phyloP scores from a whole-genome alignment of 2,888 invertebrate species.

The Acronicta aceris region DNA sequence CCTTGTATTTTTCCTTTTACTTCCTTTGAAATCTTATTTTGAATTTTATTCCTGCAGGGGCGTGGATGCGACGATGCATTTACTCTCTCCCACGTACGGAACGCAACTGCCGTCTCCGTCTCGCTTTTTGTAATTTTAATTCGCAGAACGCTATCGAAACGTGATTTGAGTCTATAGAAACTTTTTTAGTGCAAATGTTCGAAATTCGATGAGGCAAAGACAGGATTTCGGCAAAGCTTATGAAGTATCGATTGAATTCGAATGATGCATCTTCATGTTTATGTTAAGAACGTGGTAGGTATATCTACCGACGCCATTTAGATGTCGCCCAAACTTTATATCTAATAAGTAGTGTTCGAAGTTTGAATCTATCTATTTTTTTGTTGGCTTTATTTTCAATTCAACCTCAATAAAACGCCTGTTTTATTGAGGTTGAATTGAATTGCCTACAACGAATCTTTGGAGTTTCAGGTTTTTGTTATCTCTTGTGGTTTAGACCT shows the following conservation, averaged over 20 bases:
- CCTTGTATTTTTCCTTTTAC: constrained; percentile 86
- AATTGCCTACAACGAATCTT: too few species aligned
- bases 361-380: background rate
- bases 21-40: constrained; percentile 88
- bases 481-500: too few species aligned
- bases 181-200: constrained; percentile 83
- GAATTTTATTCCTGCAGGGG: constrained; percentile 88
- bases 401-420: too few species aligned
- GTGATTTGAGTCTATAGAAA: constrained; percentile 85
- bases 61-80: constrained; percentile 90
- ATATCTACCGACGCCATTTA: constrained; percentile 28
- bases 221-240: constrained; percentile 76
- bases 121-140: constrained; percentile 88
- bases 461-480: too few species aligned
- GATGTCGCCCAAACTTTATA: constrained; percentile 7
- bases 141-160: constrained; percentile 87
- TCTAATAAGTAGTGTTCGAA: background rate
- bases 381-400: background rate
- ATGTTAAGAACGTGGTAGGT: constrained; percentile 33
- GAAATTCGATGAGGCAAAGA: constrained; percentile 81
- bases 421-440: too few species aligned
- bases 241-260: constrained; percentile 73
- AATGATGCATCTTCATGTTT: constrained; percentile 57
- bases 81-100: constrained; percentile 81
- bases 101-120: constrained; percentile 75